Conservation (phyloP, 2,888 invertebrate genomes). For the Orthosia cruda region DNA sequence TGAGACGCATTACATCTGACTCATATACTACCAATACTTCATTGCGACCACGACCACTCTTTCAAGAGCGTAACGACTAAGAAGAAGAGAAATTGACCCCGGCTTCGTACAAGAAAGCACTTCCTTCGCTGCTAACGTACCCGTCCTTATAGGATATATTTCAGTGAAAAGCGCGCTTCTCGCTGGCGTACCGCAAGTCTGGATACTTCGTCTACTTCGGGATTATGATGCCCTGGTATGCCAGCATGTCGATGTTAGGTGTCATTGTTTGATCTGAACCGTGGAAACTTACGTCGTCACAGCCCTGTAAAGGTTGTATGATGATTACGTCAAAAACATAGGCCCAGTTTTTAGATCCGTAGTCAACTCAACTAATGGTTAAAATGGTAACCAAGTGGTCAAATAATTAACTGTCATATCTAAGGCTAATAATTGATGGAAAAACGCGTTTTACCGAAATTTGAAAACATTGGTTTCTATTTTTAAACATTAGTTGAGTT, state of each 20-base stretch:
- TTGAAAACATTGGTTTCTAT: too few relatives aligned
- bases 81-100: slow-evolving; percentile 44
- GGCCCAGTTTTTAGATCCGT: too few relatives aligned
- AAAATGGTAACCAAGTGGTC: too few relatives aligned
- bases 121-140: slow-evolving; percentile 82
- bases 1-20: too few relatives aligned
- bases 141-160: slow-evolving; percentile 95
- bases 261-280: slow-evolving; percentile 96
- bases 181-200: slow-evolving; percentile 95
- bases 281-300: slow-evolving; percentile 97
- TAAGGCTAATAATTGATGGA: too few relatives aligned
- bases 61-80: too few relatives aligned
- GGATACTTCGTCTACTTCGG: slow-evolving; percentile 96
- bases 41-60: too few relatives aligned
- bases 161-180: slow-evolving; percentile 95
- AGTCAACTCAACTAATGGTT: too few relatives aligned
- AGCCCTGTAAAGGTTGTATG: slow-evolving; percentile 93
- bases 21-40: too few relatives aligned
- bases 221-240: slow-evolving; percentile 95
- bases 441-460: too few relatives aligned
- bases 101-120: slow-evolving; percentile 45
- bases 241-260: slow-evolving; percentile 96
- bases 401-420: too few relatives aligned
- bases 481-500: too few relatives aligned
- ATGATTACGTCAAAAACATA: slow-evolving; percentile 13